These are phyloP conservation scores for Periophthalmodon schlosseri DNA, from an alignment of 2,113 vertebrate species.

Conservation along the genomic window DNA sequence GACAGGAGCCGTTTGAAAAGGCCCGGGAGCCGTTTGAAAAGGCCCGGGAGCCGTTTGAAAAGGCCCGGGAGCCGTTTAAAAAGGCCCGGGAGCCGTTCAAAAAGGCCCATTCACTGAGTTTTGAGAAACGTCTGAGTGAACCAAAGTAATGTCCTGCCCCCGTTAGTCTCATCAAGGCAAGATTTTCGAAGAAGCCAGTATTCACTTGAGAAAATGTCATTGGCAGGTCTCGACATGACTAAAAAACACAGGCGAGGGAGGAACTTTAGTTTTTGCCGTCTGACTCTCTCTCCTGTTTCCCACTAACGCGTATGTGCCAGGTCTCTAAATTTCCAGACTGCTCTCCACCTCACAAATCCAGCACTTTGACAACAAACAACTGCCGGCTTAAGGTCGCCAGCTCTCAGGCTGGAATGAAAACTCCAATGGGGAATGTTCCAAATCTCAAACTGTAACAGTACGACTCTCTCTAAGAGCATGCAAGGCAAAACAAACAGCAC, in stretches of 20 bases:
- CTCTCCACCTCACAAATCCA: conserved; percentile 92
- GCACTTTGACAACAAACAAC: conserved; percentile 67
- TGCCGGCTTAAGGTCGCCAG: conserved; percentile 64
- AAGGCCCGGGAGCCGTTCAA: no score
- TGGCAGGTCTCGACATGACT: conserved; percentile 99
- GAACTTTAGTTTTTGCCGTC: conserved; percentile 85
- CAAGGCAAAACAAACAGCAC: conserved; percentile 85
- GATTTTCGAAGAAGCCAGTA: conserved; percentile 98
- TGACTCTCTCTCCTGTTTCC: conserved; percentile 83
- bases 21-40: conserved; percentile 19
- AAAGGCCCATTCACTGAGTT: conserved; percentile 63
- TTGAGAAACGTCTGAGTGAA: conserved; percentile 66
- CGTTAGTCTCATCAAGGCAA: conserved; percentile 96
- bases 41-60: no score
- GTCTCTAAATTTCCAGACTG: conserved; percentile 96
- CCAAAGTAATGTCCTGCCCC: conserved; percentile 76
- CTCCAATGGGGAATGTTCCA: conserved; percentile 69
- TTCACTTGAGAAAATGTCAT: conserved; percentile 98
- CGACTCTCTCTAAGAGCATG: conserved; percentile 89
- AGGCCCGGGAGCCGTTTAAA: conserved; percentile 9
- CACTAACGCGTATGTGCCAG: conserved; percentile 91
- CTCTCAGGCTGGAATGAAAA: conserved; percentile 70
- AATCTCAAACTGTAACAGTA: conserved; percentile 78
- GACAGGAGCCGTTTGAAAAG: conserved; percentile 60
- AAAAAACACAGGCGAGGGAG: conserved; percentile 96